Conservation (phyloP, 1,140 invertebrate genomes). For the Papilio dardanus region DNA sequence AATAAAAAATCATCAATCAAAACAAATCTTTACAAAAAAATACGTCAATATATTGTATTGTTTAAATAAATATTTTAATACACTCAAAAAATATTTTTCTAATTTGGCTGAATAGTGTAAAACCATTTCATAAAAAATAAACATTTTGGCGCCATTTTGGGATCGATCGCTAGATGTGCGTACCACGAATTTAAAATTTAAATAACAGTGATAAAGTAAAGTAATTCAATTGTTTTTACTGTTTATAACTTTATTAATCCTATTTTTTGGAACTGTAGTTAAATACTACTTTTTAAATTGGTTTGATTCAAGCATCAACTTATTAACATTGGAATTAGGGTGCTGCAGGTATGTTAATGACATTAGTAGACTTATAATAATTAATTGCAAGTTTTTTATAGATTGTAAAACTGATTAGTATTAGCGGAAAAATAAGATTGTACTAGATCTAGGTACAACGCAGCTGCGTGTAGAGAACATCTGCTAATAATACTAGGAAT, state of each 20-base stretch:
- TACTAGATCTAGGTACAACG: slow-evolving; percentile 2
- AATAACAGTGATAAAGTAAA: background rate
- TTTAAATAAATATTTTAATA: too few species aligned
- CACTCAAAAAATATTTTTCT: too few species aligned
- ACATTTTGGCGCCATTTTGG: background rate
- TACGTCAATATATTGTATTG: too few species aligned
- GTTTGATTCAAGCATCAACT: background rate
- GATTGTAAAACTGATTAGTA: background rate
- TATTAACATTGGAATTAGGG: background rate
- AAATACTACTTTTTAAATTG: background rate
- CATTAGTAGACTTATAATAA: background rate
- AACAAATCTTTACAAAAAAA: too few species aligned
- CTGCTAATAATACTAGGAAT: slow-evolving; percentile 18
- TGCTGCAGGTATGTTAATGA: background rate
- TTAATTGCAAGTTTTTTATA: background rate
- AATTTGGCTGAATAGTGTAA: background rate
- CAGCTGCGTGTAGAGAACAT: background rate
- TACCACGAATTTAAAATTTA: background rate
- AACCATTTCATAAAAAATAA: background rate
- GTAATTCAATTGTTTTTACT: background rate
- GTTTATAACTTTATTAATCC: background rate
- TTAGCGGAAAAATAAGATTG: slow-evolving; percentile 2
- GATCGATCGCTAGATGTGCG: background rate
- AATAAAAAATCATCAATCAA: too few species aligned
- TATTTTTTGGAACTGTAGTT: background rate